Evolutionary conservation across 2,797 vertebrate genomes (phyloP), one percentile per base, ranked within the genome.

Genomic region (Typhlichthys eigenmanni): DNA sequence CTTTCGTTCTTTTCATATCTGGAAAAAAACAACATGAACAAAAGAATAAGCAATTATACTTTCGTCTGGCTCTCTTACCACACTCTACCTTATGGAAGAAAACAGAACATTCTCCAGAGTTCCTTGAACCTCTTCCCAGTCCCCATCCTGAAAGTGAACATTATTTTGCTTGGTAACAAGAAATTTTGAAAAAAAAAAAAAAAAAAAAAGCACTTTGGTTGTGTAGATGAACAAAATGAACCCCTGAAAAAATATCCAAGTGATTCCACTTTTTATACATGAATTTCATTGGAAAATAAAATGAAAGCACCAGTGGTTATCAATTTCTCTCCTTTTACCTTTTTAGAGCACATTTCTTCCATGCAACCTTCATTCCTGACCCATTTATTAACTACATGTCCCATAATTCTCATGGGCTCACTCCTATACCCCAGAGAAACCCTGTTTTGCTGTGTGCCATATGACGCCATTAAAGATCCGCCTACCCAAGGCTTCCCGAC

Each of bases 251-350:
- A 47, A 67, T 29, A 29, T 62, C 58, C 66, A 55, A 46, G 58
- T 71, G 67, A 73, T 75, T 79, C 58, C 64, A 79, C 92, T 90
- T 83, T 90, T 94, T 94, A 92, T 92, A 92, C 94, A 93, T 91
- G 83, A 86, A 78, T 82, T 92, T 88, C 83, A 87, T 91, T 92
- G 91, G 81, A 91, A 93, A 93, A 94, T 94, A 93, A 93, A 83
- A 83, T 88, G 86, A 90, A 65, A 70, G 85, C 87, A 91, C 90
- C 87, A 88, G 75, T 83, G 72, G 76, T 86, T 62, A 69, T 81
- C 80, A 78, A 60, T 77, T 61, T 53, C 13, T 85, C 74, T 80
- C 84, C 46, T 57, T 66, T 72, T 69, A 75, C 66, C 69, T 84
- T 69, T 71, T 88, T 88, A 82, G 75, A 89, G 84, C 80, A 87